These are phyloP conservation scores for Clitarchus hookeri DNA, from an alignment of 2,888 invertebrate species.

Conservation along the genomic window DNA sequence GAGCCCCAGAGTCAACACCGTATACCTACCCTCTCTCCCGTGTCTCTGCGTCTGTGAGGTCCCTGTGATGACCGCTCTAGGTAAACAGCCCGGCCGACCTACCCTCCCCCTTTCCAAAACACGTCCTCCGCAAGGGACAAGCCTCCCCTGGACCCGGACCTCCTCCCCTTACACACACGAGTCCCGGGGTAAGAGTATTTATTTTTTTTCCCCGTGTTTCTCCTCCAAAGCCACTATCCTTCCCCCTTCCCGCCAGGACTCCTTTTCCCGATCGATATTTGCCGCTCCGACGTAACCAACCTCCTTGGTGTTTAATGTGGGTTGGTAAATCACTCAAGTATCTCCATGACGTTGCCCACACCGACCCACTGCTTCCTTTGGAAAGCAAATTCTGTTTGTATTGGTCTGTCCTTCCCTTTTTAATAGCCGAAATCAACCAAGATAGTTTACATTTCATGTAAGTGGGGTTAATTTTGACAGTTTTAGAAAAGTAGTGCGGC, in stretches of 20 bases:
- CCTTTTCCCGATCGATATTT: background rate
- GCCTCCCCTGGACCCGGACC: background rate
- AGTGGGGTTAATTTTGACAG: too few species aligned
- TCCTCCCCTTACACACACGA: background rate
- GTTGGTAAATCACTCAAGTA: background rate
- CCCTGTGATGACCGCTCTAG: constrained; percentile 10
- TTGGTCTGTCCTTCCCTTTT: too few species aligned
- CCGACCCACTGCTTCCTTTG: too few species aligned
- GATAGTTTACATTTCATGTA: too few species aligned
- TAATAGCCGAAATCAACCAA: too few species aligned
- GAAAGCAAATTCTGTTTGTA: too few species aligned
- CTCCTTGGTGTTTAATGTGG: background rate
- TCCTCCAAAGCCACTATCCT: background rate
- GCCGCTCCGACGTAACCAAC: background rate
- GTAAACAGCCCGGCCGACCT: constrained; percentile 2
- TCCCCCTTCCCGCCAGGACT: background rate
- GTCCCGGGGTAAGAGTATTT: background rate
- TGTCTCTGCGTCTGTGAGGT: background rate
- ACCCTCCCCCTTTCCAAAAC: background rate
- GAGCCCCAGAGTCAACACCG: constrained; percentile 3
- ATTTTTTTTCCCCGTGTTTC: background rate
- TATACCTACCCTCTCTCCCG: background rate
- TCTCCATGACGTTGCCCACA: too few species aligned
- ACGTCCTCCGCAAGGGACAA: background rate
- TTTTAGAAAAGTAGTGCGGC: too few species aligned